These are phyloP conservation scores for Hyperoodon ampullatus DNA, from an alignment of 2,113 vertebrate genomes.

Conservation along the genomic window DNA sequence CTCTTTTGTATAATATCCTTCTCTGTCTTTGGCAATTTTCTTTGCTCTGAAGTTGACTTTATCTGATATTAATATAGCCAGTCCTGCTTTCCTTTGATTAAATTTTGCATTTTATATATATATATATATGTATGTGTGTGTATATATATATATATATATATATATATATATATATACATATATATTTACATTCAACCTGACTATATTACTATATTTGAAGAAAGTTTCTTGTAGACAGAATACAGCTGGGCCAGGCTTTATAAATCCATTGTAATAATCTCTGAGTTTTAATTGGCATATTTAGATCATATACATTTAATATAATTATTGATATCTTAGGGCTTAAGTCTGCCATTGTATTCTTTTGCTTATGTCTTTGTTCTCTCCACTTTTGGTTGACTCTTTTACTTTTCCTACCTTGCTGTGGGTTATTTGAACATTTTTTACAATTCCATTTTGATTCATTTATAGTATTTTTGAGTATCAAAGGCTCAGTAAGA, in stretches of 20 bases:
- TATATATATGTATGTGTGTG: too few species aligned
- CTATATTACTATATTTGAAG: not conserved
- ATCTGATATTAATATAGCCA: not conserved
- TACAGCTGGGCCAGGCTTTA: not conserved
- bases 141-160: rapidly evolving
- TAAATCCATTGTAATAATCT: not conserved
- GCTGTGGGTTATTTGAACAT: not conserved
- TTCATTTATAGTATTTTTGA: not conserved
- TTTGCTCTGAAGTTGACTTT: not conserved
- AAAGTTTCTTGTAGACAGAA: not conserved
- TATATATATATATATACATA: not conserved
- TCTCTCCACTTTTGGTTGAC: not conserved
- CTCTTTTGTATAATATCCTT: too few species aligned
- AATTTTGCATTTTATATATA: not conserved
- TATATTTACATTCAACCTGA: not conserved
- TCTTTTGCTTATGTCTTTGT: not conserved
- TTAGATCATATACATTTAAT: not conserved
- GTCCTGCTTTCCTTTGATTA: not conserved
- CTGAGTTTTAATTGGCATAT: not conserved
- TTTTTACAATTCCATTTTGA: not conserved
- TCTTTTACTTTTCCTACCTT: not conserved
- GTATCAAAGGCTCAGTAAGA: not conserved
- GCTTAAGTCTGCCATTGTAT: not conserved
- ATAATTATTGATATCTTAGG: not conserved
- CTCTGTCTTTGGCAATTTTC: not conserved